Evolutionary conservation across 2,113 vertebrate species (phyloP).

Genomic region (Argyrosomus japonicus): DNA sequence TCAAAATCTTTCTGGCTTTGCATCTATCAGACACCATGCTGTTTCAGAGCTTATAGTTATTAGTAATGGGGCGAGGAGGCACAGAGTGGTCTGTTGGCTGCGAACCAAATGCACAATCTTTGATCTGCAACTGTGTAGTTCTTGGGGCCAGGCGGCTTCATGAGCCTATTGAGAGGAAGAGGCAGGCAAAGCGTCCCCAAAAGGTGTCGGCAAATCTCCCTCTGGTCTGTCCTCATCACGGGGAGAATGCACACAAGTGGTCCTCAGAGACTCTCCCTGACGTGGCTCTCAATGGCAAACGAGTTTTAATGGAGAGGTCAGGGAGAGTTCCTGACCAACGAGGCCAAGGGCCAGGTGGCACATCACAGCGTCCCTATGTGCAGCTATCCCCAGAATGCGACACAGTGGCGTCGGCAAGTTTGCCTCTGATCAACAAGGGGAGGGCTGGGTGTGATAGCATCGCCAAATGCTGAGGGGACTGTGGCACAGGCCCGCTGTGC

Average conservation of each 20-base stretch:
- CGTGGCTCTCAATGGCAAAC: constrained; percentile 73
- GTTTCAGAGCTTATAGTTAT: constrained; percentile 55
- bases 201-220: constrained; percentile 78
- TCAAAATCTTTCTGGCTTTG: constrained; percentile 44
- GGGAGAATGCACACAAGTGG: constrained; percentile 77
- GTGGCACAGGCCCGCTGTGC: constrained; percentile 46
- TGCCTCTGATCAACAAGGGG: constrained; percentile 80
- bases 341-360: constrained; percentile 83
- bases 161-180: constrained; percentile 43
- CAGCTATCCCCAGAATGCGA: constrained; percentile 88
- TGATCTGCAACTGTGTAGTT: constrained; percentile 77
- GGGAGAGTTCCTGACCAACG: constrained; percentile 78
- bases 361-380: constrained; percentile 81
- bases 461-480: constrained; percentile 78
- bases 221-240: constrained; percentile 73
- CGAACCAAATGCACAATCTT: constrained; percentile 75
- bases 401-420: constrained; percentile 84
- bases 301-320: constrained; percentile 81
- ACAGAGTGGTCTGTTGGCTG: constrained; percentile 74
- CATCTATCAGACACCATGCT: constrained; percentile 48
- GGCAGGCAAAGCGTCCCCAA: constrained; percentile 53
- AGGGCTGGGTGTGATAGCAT: constrained; percentile 62
- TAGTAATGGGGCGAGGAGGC: constrained; percentile 59
- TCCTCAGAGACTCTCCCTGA: constrained; percentile 76
- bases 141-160: constrained; percentile 52